These are phyloP conservation scores for Sylvicapra grimmia DNA, from an alignment of 2,113 vertebrate species.

Conservation along the genomic window DNA sequence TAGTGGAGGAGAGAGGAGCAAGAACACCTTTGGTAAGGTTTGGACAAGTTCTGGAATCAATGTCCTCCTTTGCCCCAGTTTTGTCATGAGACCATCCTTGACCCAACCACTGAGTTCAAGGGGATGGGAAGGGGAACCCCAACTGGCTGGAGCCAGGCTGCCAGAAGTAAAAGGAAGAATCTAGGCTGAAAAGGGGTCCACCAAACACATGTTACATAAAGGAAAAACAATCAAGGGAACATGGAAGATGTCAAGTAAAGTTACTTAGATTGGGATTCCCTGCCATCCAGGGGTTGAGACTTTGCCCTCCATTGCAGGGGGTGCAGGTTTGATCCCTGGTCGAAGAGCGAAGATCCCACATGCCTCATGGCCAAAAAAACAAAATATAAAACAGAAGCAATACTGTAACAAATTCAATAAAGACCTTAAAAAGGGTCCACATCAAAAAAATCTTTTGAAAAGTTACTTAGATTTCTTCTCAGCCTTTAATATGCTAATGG, in stretches of 20 bases:
- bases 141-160: neutral
- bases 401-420: neutral
- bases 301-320: neutral
- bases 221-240: neutral
- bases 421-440: neutral
- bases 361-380: neutral
- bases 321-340: neutral
- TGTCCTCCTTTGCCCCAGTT: neutral
- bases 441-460: neutral
- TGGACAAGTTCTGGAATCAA: neutral
- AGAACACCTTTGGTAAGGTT: neutral
- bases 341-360: fast-evolving
- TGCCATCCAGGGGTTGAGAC: neutral
- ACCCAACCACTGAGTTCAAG: neutral
- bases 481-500: neutral
- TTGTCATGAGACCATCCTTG: neutral
- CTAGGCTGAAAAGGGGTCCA: neutral
- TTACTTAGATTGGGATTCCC: neutral
- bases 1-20: neutral
- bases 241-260: neutral
- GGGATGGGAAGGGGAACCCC: too few relatives aligned
- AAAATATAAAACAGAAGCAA: neutral
- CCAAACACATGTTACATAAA: neutral
- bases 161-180: neutral
- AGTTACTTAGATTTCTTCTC: neutral